phyloP scores from a whole-genome alignment of 2,888 invertebrate species.

The Meta bourneti region DNA sequence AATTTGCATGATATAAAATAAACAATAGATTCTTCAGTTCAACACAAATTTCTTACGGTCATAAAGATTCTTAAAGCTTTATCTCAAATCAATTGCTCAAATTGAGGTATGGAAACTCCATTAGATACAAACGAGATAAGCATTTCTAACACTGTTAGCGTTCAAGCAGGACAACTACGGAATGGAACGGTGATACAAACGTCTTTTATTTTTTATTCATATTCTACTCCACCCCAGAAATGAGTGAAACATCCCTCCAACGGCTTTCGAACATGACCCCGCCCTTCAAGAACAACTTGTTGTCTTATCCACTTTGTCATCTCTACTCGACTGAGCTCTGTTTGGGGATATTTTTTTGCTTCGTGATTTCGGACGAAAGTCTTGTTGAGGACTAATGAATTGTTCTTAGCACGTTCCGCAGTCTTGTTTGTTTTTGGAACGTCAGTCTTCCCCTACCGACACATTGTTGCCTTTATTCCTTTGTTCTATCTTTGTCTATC shows the following conservation, averaged over 20 bases:
- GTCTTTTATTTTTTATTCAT: background rate
- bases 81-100: no score
- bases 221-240: constrained; percentile 22
- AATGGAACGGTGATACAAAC: background rate
- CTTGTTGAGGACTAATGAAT: constrained; percentile 61
- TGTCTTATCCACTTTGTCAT: constrained; percentile 65
- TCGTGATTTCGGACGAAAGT: constrained; percentile 26
- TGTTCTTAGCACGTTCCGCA: constrained; percentile 27
- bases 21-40: no score
- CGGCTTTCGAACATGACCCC: constrained; percentile 12
- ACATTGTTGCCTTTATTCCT: background rate
- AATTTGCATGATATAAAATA: no score
- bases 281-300: constrained; percentile 53
- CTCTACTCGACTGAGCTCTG: constrained; percentile 57
- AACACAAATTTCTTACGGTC: no score
- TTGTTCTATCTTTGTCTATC: no score
- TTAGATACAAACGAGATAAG: no score
- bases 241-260: constrained; percentile 32
- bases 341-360: constrained; percentile 14
- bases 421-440: constrained; percentile 8
- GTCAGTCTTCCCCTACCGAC: background rate
- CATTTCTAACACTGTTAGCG: background rate
- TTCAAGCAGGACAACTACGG: background rate
- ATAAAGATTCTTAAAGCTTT: no score
- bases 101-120: no score